Evolutionary conservation across 2,888 invertebrate species (phyloP).

Genomic region (Asteroscopus sphinx): DNA sequence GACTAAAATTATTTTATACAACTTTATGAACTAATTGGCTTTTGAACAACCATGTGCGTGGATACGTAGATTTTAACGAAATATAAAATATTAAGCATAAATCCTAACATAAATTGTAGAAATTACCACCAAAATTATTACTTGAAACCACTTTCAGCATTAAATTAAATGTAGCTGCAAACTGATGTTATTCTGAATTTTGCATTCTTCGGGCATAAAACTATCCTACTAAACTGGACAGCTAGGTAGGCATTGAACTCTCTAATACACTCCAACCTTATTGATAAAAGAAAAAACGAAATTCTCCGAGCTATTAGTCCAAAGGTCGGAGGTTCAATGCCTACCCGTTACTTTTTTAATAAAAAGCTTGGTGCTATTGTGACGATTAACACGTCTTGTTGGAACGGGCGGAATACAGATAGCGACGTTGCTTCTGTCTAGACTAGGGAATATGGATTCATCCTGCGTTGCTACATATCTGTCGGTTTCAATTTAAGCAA

Average conservation of each 20-base stretch:
- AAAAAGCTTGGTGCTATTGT: constrained; percentile 55
- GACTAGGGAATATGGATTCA: constrained; percentile 54
- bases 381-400: constrained; percentile 59
- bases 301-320: constrained; percentile 28
- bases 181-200: background rate
- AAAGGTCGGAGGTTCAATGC: constrained; percentile 51
- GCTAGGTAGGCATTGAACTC: constrained; percentile 10
- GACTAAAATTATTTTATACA: constrained; percentile 8
- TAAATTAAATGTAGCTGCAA: too few species aligned
- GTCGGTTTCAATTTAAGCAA: constrained; percentile 51
- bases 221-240: background rate
- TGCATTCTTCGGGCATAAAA: background rate
- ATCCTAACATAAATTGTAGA: background rate
- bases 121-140: background rate
- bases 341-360: constrained; percentile 55
- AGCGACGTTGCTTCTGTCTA: constrained; percentile 47
- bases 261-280: constrained; percentile 22
- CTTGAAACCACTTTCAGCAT: too few species aligned
- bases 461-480: constrained; percentile 43
- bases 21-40: background rate
- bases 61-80: too few species aligned
- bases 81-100: background rate
- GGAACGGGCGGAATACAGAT: constrained; percentile 55
- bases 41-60: background rate
- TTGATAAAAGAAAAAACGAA: constrained; percentile 32